phyloP scores from a whole-genome alignment of 2,888 invertebrate genomes.

The Cepaea hortensis region DNA sequence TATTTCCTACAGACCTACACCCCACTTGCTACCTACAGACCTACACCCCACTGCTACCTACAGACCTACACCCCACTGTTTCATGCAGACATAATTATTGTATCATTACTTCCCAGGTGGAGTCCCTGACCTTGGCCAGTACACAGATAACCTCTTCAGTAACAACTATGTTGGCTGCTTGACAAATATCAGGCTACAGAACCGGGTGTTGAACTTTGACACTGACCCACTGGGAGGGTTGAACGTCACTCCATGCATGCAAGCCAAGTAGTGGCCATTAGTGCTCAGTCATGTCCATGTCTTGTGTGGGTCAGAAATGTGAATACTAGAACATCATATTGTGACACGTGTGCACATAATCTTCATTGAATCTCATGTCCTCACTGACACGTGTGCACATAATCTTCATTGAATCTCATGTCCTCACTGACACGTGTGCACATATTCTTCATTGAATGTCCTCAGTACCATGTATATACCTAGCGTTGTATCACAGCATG shows the following conservation, averaged over 20 bases:
- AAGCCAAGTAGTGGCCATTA: not conserved
- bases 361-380: not conserved
- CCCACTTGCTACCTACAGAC: too few species aligned
- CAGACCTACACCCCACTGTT: too few species aligned
- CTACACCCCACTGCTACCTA: too few species aligned
- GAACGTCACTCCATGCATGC: conserved; percentile 63
- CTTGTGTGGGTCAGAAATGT: too few species aligned
- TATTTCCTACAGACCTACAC: too few species aligned
- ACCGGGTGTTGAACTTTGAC: conserved; percentile 57
- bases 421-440: not conserved
- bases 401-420: not conserved
- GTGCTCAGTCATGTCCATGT: not conserved
- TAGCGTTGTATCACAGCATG: not conserved
- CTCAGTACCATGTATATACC: not conserved
- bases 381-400: not conserved
- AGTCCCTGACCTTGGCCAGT: conserved; percentile 61
- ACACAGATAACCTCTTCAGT: conserved; percentile 63
- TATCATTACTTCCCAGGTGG: conserved; percentile 60
- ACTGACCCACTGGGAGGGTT: conserved; percentile 61
- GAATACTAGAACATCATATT: too few species aligned
- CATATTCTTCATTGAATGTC: not conserved
- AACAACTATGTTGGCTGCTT: conserved; percentile 69
- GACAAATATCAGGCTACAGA: conserved; percentile 59
- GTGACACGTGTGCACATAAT: not conserved
- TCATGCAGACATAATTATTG: too few species aligned